Base-by-base conservation (phyloP, 1,140 invertebrate genomes). In the Pseudachorutes palmiensis region DNA sequence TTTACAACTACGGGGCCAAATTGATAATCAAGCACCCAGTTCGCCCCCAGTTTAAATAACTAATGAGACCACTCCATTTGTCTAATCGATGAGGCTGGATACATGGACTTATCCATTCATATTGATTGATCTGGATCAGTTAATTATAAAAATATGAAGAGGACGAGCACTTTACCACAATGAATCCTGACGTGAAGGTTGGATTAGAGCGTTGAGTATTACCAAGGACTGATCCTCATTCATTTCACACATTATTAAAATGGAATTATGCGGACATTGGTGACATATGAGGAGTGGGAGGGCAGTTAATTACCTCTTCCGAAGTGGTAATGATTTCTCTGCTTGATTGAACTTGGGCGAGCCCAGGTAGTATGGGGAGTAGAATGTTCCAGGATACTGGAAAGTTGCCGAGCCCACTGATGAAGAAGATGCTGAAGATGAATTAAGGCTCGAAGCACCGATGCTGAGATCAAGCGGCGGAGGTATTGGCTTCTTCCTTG, bases 291-390 rank as follows among this genome's bases (percentile, higher is more conserved):
- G n/a, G n/a, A n/a, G n/a, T n/a, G n/a, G n/a, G n/a, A n/a, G n/a
- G n/a, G n/a, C n/a, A n/a, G n/a, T n/a, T n/a, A n/a, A n/a, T n/a
- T 70, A 73, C 72, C 72, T 70, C 69, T 73, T 73, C 12, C 72
- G 67, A 63, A 69, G 67, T 29, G 72, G 72, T 32, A 73, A 66
- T 57, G 41, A 68, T 49, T 73, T 73, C 65, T 72, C 68, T 32
- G 62, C 63, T 28, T 68, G 68, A 69, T 69, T 66, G 62, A 70
- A 70, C 64, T 70, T 70, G 55, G 71, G 71, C 59, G 71, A 72
- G 31, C 66, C 64, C 31, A 69, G 55, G 41, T 63, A 63, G 26
- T 33, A 63, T 19, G 30, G 30, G 2, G 61, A 48, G 24, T 63
- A 48, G 61, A 63, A 63, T 3, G 61, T 48, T 19, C 30, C 30